Base-by-base conservation (phyloP, 1,140 invertebrate genomes). In the Micrasema minimum region DNA sequence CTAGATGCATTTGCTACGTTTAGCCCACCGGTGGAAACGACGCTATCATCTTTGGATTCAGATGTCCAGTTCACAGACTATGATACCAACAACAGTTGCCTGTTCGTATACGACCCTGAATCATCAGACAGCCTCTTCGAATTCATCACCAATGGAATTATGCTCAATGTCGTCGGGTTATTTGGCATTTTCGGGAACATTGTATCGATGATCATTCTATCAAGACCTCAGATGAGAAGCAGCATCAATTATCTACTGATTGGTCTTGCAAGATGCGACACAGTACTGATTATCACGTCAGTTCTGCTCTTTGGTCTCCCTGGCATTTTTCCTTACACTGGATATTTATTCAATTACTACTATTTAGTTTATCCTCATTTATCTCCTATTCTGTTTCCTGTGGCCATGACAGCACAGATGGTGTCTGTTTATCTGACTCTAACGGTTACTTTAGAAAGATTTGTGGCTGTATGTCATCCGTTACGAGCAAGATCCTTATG, bases 391-490 rank as follows among this genome's bases (percentile, higher is more conserved):
- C 87, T 95, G 3, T 99, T 94, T 80, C 96, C 96, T 0, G 80
- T 97, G 11, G 94, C 92, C 0, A 88, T 94, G 76, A 92, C 92
- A 5, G 93, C 94, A 12, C 96, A 95, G 80, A 97, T 96, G 41
- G 95, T 94, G 26, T 96, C 95, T 14, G 94, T 97, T 48, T 99
- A 98, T 85, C 87, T 98, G 72, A 98, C 97, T 0, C 88, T 99
- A 50, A 95, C 94, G 1, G 97, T 99, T 41, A 98, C 97, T 0
- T 87, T 98, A 75, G 97, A 99, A 82, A 87, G 97, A 50, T 99
- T 96, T 84, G 93, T 99, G 43, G 97, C 96, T 0, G 97, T 99
- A 0, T 98, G 96, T 79, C 94, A 97, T 82, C 96, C 96, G 0
- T 84, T 98, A 7, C 88, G 89, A 70, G 95, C 96, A 0, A 87